These are phyloP conservation scores for Rhinella marina DNA, from an alignment of 2,797 vertebrate species.

Conservation along the genomic window DNA sequence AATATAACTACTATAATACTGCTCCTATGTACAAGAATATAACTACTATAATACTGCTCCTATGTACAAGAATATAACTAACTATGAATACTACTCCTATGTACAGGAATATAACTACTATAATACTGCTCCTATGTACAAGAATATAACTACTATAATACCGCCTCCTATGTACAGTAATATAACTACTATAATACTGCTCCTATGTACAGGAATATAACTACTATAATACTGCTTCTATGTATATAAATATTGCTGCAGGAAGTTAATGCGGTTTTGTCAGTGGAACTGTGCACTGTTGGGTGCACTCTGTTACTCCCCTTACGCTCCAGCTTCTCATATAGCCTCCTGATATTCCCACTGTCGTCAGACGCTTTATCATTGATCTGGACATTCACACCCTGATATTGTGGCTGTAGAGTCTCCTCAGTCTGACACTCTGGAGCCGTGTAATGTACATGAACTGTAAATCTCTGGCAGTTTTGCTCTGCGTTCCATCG, in stretches of 20 bases:
- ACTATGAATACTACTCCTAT: background rate
- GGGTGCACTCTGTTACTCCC: background rate
- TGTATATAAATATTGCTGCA: background rate
- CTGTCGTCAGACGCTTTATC: background rate
- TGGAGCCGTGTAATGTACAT: constrained; percentile 23
- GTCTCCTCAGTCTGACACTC: background rate
- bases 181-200: constrained; percentile 1
- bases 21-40: too few species aligned
- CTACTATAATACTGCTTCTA: background rate
- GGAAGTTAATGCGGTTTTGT: background rate
- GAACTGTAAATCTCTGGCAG: constrained; percentile 36
- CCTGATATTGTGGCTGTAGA: constrained; percentile 40
- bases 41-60: too few species aligned
- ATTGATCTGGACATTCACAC: constrained; percentile 23
- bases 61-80: background rate
- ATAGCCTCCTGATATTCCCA: background rate
- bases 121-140: constrained; percentile 1
- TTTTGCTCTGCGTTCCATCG: constrained; percentile 25
- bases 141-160: constrained; percentile 5
- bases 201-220: background rate
- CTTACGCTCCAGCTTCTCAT: constrained; percentile 12
- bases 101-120: background rate
- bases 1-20: background rate
- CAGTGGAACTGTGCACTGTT: background rate
- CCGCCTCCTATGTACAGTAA: background rate